Evolutionary conservation across 2,888 invertebrate genomes (phyloP), one percentile per base, ranked within the genome.

Genomic region (Dichetophora obliterata): DNA sequence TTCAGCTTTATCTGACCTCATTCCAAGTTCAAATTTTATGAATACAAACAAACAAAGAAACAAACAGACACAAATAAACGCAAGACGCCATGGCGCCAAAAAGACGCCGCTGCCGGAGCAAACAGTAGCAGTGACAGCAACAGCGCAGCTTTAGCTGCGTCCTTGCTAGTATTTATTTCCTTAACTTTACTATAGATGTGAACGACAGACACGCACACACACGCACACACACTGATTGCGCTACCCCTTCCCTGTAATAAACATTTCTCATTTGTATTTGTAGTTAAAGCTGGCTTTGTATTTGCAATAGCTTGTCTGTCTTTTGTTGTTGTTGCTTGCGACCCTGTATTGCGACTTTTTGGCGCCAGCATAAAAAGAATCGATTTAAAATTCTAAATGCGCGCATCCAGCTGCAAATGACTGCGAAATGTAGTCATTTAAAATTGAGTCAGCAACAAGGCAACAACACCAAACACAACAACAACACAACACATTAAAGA

Each of bases 51-150:
- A 16, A 54, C 31, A 70, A 6, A 65, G 37, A 70, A 65, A 52
- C 54, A 70, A 16, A 54, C 31, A 70, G n/a, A 27, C 52, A 70
- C 70, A 70, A 27, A 27, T 27, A 70, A 1, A 70, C 70, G n/a
- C 43, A 70, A 48, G 22, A 34, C 66, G 34, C 50, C 27, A 43
- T 59, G 72, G 72, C 72, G 72, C 72, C 72, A 48, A 19, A 9
- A 31, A 24, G 71, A 31, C 71, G 63, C 37, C 52, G 71, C 52
- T 65, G 57, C 24, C 54, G 48, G 19, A 31, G 27, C 19, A 31
- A 22, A 43, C 71, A 75, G 73, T 24, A 63, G 66, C 80, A 80
- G 83, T 81, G 81, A 81, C 80, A 82, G 82, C 77, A 81, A 80
- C 81, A 75, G 78, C 74, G 75, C 76, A 75, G 73, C 79, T 77